Evolutionary conservation across 1,140 invertebrate genomes (phyloP), one percentile per base, ranked within the genome.

Genomic region (Temnothorax nylanderi): DNA sequence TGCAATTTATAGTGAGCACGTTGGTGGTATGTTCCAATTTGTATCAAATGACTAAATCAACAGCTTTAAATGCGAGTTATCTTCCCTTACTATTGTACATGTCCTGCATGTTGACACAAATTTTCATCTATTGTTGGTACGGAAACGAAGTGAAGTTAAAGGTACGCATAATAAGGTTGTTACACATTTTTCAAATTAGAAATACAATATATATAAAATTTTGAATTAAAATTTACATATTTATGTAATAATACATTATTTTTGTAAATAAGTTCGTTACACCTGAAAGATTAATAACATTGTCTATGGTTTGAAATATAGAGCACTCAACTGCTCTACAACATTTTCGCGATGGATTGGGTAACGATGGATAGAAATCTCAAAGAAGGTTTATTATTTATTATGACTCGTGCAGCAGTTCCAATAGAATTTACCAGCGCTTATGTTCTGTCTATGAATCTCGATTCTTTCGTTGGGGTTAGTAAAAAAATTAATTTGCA

Each of bases 111-210:
- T 26, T 88, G 1, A 44, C 85, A 13, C 91, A 96, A 84, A 92
- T 96, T 34, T 95, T 95, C 47, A 87, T 96, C 0, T 96, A 96
- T 80, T 96, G 96, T 86, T 96, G 96, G 96, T 96, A 95, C 82
- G 96, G 96, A 16, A 96, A 96, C 88, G 95, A 96, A 91, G 94
- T 96, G 0, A 96, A 71, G 6, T 16, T 84, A 21, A 89, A 87
- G 85, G 88, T 89, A 5, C 11, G 56, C 13, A 13, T 34, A 41
- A 41, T 41, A 10, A 47, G 72, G 5, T 58, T 44, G 1, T 26
- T 7, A 6, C 5, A 18, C 18, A 34, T 16, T 8, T 75, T 41
- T 75, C 0, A 7, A 60, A 49, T 49, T 16, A 47, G 26, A 69
- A 69, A 69, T 0, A 26, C 0, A 26, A 49, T 41, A 6, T 56